Evolutionary conservation across 1,140 invertebrate species (phyloP).

Genomic region (Formica selysi): DNA sequence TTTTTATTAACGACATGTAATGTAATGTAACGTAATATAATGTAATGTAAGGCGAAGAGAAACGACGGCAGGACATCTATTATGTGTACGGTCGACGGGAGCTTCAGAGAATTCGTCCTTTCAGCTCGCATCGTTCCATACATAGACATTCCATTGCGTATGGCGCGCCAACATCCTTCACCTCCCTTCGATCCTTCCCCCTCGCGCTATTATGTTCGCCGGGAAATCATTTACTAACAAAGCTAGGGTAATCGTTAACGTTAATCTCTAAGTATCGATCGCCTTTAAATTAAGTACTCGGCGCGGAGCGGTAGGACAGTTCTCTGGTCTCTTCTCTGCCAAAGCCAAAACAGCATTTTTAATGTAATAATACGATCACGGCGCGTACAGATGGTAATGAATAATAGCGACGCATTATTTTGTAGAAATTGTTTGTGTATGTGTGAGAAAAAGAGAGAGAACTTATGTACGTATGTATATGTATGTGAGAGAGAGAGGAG

Average conservation of each 20-base stretch:
- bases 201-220: constrained; percentile 1
- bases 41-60: constrained; percentile 34
- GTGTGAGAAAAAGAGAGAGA: constrained; percentile 63
- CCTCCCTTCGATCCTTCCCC: not conserved
- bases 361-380: constrained; percentile 23
- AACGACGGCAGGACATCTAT: not conserved
- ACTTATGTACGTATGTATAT: not conserved
- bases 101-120: constrained; percentile 76
- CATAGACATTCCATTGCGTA: constrained; percentile 82
- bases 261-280: constrained; percentile 57
- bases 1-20: constrained; percentile 22
- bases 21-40: constrained; percentile 65
- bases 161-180: constrained; percentile 60
- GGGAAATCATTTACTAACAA: constrained; percentile 50
- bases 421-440: constrained; percentile 75
- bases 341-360: constrained; percentile 74
- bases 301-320: constrained; percentile 68
- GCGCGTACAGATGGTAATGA: constrained; percentile 66
- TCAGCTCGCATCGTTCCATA: constrained; percentile 78
- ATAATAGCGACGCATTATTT: constrained; percentile 47
- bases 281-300: constrained; percentile 68
- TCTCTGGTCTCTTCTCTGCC: constrained; percentile 76
- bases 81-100: constrained; percentile 71
- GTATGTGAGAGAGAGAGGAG: constrained; percentile 57
- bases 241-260: constrained; percentile 69